phyloP scores from a whole-genome alignment of 23 tunicate species.

The Halocynthia aurantium region DNA sequence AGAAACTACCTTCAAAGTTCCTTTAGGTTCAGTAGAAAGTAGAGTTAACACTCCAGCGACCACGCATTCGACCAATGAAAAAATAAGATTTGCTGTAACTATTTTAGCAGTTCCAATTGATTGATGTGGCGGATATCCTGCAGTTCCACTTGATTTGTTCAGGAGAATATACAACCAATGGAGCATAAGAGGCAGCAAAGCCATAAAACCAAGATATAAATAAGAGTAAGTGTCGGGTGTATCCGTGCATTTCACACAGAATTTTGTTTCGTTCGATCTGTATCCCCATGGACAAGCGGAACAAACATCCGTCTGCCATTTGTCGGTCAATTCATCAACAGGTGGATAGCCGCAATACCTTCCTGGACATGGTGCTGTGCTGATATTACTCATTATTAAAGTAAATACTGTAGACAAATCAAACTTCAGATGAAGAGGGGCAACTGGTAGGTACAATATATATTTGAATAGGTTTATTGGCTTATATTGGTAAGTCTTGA shows the following conservation, averaged over 20 bases:
- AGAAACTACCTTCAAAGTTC: constrained; percentile 27
- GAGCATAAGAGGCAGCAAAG: constrained; percentile 40
- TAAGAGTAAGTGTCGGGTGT: constrained; percentile 37
- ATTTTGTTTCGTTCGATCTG: constrained; percentile 30
- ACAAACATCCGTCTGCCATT: constrained; percentile 33
- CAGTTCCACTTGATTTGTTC: background rate
- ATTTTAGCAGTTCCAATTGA: background rate
- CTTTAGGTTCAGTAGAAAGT: constrained; percentile 42
- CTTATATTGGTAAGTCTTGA: too few species aligned
- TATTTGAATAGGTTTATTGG: too few species aligned
- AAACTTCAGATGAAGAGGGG: too few species aligned
- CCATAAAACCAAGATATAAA: constrained; percentile 76
- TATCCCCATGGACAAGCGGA: constrained; percentile 67
- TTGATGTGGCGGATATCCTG: too few species aligned
- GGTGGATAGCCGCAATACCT: constrained; percentile 46
- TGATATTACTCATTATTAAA: too few species aligned
- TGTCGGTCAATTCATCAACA: background rate
- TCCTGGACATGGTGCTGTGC: constrained; percentile 27
- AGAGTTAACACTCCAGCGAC: constrained; percentile 28
- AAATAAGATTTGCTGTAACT: constrained; percentile 26
- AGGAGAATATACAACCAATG: constrained; percentile 51
- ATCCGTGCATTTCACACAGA: constrained; percentile 41
- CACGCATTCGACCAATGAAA: constrained; percentile 35
- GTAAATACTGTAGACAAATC: too few species aligned
- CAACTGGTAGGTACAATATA: too few species aligned